These are phyloP conservation scores for Boloria selene DNA, from an alignment of 2,888 invertebrate genomes.

Conservation along the genomic window DNA sequence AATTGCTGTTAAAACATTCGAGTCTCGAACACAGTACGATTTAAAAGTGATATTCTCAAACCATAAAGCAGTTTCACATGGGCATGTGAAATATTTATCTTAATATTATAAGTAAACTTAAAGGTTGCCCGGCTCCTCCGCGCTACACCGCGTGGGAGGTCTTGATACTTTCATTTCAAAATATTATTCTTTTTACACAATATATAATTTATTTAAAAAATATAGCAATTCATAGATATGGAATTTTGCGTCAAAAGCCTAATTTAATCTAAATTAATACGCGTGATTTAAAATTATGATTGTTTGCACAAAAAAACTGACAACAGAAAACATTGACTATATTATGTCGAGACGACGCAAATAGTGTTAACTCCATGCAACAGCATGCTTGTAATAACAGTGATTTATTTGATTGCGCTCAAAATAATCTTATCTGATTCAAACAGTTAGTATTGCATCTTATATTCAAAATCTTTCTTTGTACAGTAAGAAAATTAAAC, in stretches of 20 bases:
- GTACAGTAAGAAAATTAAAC: too few relatives aligned
- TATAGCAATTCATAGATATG: background rate
- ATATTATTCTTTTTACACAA: background rate
- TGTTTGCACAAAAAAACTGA: background rate
- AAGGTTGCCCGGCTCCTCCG: slow-evolving; percentile 55
- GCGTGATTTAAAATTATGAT: background rate
- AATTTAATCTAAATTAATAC: background rate
- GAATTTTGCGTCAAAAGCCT: too few relatives aligned
- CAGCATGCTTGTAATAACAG: background rate
- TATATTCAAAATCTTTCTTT: too few relatives aligned
- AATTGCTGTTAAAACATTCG: slow-evolving; percentile 80
- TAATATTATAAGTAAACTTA: slow-evolving; percentile 82
- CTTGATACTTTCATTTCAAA: slow-evolving; percentile 55
- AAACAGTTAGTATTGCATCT: too few relatives aligned
- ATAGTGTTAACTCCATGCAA: background rate
- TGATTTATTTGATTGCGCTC: background rate
- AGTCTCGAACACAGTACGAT: slow-evolving; percentile 70
- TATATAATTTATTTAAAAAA: background rate
- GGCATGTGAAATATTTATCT: slow-evolving; percentile 80
- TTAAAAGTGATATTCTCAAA: slow-evolving; percentile 80
- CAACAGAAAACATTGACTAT: background rate
- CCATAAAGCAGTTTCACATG: slow-evolving; percentile 81
- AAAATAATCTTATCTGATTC: too few relatives aligned
- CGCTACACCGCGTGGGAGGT: slow-evolving; percentile 40
- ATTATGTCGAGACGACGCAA: background rate